Percentiles rank a stretch among this genome's conserved stretches.
Evolutionary conservation across 2,113 vertebrate species (phyloP).

Genomic region (Zosterops lateralis): DNA sequence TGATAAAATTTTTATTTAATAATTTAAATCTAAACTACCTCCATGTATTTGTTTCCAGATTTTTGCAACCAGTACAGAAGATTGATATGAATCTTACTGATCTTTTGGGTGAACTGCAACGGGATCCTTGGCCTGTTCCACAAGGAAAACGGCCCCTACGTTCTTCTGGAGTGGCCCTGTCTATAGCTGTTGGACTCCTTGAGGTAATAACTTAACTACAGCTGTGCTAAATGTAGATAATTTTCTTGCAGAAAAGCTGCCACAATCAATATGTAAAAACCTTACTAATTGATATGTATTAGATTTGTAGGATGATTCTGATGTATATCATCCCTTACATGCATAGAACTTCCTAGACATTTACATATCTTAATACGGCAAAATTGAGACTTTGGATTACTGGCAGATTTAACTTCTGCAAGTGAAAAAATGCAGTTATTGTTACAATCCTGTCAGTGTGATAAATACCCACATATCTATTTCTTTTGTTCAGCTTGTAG

Average conservation of each 20-base stretch:
- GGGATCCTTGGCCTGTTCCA: slow-evolving; percentile 95
- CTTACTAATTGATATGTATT: background rate
- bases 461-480: background rate
- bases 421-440: background rate
- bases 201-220: slow-evolving; percentile 75
- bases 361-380: background rate
- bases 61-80: slow-evolving; percentile 95
- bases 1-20: background rate
- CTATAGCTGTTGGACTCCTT: slow-evolving; percentile 93
- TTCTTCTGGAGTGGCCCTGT: slow-evolving; percentile 92
- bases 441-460: background rate
- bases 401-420: background rate
- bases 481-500: background rate
- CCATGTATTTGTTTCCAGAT: slow-evolving; percentile 72
- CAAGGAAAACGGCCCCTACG: slow-evolving; percentile 93
- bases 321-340: background rate
- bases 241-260: background rate
- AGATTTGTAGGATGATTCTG: background rate
- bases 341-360: accelerated
- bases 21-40: background rate
- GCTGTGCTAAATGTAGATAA: background rate
- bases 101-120: slow-evolving; percentile 93
- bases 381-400: background rate
- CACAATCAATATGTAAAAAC: background rate
- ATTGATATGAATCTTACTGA: slow-evolving; percentile 99